These are phyloP conservation scores for Pyrocoelia pectoralis DNA, from an alignment of 2,888 invertebrate genomes.

Conservation along the genomic window DNA sequence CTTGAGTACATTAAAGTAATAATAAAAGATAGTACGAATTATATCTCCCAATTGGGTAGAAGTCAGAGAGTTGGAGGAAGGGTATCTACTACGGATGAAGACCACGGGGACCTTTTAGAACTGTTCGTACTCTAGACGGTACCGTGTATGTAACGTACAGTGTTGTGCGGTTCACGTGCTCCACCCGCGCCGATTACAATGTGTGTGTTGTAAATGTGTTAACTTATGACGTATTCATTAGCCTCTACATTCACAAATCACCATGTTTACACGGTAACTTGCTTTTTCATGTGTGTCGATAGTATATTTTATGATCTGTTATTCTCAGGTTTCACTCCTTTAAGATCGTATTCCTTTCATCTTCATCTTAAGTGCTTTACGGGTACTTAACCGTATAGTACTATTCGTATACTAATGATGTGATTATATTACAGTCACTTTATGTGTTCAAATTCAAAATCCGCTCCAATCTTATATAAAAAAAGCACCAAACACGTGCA, in stretches of 20 bases:
- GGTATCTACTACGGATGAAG: conserved; percentile 44
- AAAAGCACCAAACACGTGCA: conserved; percentile 6
- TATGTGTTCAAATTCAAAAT: not conserved
- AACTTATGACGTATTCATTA: conserved; percentile 45
- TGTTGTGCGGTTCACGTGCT: conserved; percentile 42
- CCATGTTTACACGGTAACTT: conserved; percentile 58
- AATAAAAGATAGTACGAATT: conserved; percentile 43
- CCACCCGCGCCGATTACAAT: conserved; percentile 40
- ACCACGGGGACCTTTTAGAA: conserved; percentile 38
- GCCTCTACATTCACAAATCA: conserved; percentile 42
- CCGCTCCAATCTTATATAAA: not conserved
- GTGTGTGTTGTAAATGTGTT: conserved; percentile 48
- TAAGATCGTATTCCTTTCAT: conserved; percentile 5
- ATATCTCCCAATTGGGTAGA: conserved; percentile 51
- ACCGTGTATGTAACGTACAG: conserved; percentile 37
- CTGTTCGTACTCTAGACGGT: conserved; percentile 38
- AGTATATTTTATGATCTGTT: conserved; percentile 30
- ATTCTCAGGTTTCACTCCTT: conserved; percentile 10
- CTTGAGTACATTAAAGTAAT: conserved; percentile 35
- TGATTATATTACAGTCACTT: not conserved
- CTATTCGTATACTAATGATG: not conserved
- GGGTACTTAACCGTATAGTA: conserved; percentile 15
- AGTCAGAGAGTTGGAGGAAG: conserved; percentile 54
- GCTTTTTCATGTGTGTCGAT: conserved; percentile 35
- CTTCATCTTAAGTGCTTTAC: conserved; percentile 18